Percentiles rank a stretch among this genome's conserved stretches.
Evolutionary conservation across 1,140 invertebrate species (phyloP).

Genomic region (Colletes latitarsis): DNA sequence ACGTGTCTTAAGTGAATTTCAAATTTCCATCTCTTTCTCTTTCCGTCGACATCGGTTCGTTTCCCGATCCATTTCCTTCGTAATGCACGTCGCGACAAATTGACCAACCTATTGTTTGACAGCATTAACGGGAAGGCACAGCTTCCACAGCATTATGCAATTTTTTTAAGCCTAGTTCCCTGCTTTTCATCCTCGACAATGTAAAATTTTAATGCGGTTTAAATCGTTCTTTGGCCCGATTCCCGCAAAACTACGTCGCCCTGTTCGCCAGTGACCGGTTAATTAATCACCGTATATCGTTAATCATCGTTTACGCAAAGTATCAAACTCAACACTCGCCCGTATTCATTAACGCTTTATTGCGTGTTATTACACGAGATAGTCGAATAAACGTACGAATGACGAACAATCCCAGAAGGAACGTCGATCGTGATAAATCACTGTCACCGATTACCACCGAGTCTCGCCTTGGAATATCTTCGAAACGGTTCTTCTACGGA

Average conservation of each 20-base stretch:
- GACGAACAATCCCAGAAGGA: background rate
- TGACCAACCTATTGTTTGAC: constrained; percentile 6
- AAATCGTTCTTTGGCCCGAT: background rate
- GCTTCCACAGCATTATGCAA: constrained; percentile 9
- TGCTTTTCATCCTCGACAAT: background rate
- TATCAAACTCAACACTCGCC: background rate
- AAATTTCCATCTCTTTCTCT: background rate
- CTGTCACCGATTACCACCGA: too few relatives aligned
- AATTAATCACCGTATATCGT: constrained; percentile 11
- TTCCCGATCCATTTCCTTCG: background rate
- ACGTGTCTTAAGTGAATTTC: background rate
- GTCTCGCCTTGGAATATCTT: too few relatives aligned
- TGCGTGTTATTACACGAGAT: background rate
- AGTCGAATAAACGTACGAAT: background rate
- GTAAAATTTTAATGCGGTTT: background rate
- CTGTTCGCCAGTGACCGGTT: background rate
- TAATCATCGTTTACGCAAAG: constrained; percentile 8
- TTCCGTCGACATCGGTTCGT: constrained; percentile 9
- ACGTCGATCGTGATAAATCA: background rate
- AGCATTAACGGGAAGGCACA: background rate
- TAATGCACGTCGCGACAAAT: background rate
- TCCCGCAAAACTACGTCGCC: background rate
- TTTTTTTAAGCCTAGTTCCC: background rate
- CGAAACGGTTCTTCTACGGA: background rate
- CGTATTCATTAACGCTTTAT: background rate